Conservation (phyloP, 2,113 vertebrate genomes). For the Gallinago media region DNA sequence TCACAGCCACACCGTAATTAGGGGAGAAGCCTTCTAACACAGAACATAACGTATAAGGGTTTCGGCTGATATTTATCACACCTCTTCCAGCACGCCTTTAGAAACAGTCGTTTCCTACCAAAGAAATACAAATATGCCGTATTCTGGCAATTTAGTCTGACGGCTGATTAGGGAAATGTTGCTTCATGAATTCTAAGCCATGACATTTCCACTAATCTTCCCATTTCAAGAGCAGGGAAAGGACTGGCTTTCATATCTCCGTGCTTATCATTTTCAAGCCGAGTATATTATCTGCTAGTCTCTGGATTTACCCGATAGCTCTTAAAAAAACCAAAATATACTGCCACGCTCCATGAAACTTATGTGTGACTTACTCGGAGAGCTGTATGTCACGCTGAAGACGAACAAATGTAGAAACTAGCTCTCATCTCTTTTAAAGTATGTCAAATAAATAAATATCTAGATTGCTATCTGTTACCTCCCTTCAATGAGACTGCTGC, state of each 20-base stretch:
- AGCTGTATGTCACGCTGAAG: background rate
- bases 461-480: slow-evolving; percentile 26
- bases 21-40: background rate
- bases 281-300: slow-evolving; percentile 44
- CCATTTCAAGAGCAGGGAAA: slow-evolving; percentile 32
- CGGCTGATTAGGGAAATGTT: slow-evolving; percentile 27
- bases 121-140: background rate
- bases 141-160: slow-evolving; percentile 20
- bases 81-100: background rate
- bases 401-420: slow-evolving; percentile 2
- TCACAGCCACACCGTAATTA: background rate
- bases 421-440: slow-evolving; percentile 13
- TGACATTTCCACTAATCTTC: slow-evolving; percentile 61
- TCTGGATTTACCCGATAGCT: slow-evolving; percentile 30
- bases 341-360: background rate
- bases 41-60: background rate
- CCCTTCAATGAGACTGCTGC: slow-evolving; percentile 11
- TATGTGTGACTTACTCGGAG: background rate
- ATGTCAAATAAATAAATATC: slow-evolving; percentile 43
- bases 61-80: background rate
- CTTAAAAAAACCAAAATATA: slow-evolving; percentile 29
- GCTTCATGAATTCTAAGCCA: slow-evolving; percentile 36
- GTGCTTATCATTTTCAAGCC: slow-evolving; percentile 31
- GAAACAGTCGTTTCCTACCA: background rate
- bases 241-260: slow-evolving; percentile 14